Base-by-base conservation (phyloP, 2,113 vertebrate genomes). In the Brachyistius frenatus region DNA sequence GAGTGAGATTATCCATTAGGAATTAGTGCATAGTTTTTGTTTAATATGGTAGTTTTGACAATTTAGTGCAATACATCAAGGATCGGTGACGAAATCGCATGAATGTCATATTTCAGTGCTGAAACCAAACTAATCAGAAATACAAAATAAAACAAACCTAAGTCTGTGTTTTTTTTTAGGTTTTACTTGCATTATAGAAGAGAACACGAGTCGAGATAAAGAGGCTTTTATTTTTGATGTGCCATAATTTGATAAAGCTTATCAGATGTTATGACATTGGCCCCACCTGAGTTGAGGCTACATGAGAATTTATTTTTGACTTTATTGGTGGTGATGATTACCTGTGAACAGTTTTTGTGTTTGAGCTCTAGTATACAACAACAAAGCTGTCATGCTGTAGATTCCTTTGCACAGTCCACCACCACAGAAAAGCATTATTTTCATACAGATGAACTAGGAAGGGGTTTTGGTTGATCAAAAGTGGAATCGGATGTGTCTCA, bases 71-170 rank as follows among this genome's bases (percentile, higher is more conserved):
- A 93, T 90, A 86, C 31, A 68, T 73, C 7, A 16, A 66, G 41
- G 44, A 66, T 53, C 23, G 10, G 16, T 61, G 65, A 76, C 35
- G 6, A 67, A 82, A 76, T 49, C 61, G 71, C 77, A 85, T 82
- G 86, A 89, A 88, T 89, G 88, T 92, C 72, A 54, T 55, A 78
- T 87, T 88, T 88, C 66, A 84, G 65, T 86, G 86, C 87, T 81
- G 71, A 87, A 91, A 91, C 88, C 90, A 91, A 91, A 91, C 83
- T 85, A 81, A 89, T 81, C 62, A 54, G 55, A 83, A 58, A 85
- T 70, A 30, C 50, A 31, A 60, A 66, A 73, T 37, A 77, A 83
- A 62, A 58, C 64, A 76, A 78, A 73, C 39, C 31, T 55, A 64
- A 35, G 37, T 80, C 47, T 50, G 61, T 64, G 33, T 73, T 55